phyloP scores from a whole-genome alignment of 2,797 vertebrate species.

The Hemibagrus guttatus region DNA sequence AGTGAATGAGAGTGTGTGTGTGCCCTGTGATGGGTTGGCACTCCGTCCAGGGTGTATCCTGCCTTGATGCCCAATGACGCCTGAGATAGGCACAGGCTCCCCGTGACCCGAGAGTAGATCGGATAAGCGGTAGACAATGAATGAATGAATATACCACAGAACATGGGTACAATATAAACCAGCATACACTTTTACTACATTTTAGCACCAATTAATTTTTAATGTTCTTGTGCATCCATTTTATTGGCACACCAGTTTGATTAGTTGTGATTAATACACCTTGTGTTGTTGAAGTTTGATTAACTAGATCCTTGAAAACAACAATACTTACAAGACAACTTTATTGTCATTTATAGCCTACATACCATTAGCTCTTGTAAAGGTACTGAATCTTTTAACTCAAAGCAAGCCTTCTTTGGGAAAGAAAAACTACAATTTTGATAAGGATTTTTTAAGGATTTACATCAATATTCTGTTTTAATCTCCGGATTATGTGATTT shows the following conservation, averaged over 20 bases:
- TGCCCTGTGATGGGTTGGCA: too few relatives aligned
- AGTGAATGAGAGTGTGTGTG: too few relatives aligned
- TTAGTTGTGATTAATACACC: background rate
- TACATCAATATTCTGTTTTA: background rate
- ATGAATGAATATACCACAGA: background rate
- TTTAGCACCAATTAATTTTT: background rate
- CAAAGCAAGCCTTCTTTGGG: background rate
- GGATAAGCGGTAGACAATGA: too few relatives aligned
- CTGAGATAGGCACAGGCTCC: too few relatives aligned
- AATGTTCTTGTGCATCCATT: background rate
- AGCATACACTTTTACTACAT: background rate
- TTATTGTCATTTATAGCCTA: background rate
- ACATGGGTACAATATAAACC: background rate
- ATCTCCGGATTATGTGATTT: constrained; percentile 40
- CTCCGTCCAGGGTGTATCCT: too few relatives aligned
- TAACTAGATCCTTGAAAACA: background rate
- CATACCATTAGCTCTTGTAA: background rate
- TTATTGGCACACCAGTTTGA: background rate
- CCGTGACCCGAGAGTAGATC: too few relatives aligned
- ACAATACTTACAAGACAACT: background rate
- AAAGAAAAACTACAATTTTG: background rate
- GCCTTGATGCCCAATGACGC: too few relatives aligned
- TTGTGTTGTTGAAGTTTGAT: background rate
- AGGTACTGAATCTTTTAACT: background rate
- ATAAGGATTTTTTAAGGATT: background rate